These are phyloP conservation scores for Cephus pygmeus DNA, from an alignment of 2,888 invertebrate species.

Conservation along the genomic window DNA sequence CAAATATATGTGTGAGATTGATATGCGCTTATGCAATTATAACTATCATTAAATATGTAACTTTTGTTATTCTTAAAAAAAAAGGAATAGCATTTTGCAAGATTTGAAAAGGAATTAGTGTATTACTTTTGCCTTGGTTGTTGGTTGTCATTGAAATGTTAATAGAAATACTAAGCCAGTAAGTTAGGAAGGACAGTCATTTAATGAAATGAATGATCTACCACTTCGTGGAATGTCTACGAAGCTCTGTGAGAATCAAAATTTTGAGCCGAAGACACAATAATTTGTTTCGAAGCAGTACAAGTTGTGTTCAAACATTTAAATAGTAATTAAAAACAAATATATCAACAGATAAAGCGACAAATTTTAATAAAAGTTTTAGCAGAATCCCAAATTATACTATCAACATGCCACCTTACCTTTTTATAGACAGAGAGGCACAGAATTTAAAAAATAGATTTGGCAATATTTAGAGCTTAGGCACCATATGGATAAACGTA, in stretches of 20 bases:
- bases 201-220: not conserved
- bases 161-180: not conserved
- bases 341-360: not conserved
- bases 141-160: not conserved
- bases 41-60: not conserved
- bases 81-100: not conserved
- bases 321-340: not conserved
- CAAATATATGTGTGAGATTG: not conserved
- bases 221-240: not conserved
- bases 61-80: not conserved
- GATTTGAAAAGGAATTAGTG: not conserved
- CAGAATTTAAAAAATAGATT: not conserved
- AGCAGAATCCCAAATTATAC: not conserved
- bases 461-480: not conserved
- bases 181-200: not conserved
- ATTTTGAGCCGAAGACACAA: not conserved
- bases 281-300: not conserved
- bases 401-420: constrained; percentile 37
- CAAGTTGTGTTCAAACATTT: not conserved
- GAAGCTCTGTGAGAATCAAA: not conserved
- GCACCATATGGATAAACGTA: not conserved
- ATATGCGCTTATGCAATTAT: not conserved
- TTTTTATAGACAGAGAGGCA: constrained; percentile 25
- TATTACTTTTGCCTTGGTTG: not conserved
- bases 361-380: not conserved